Conservation (phyloP, 2,888 invertebrate species). For the Sussaba pulchella region DNA sequence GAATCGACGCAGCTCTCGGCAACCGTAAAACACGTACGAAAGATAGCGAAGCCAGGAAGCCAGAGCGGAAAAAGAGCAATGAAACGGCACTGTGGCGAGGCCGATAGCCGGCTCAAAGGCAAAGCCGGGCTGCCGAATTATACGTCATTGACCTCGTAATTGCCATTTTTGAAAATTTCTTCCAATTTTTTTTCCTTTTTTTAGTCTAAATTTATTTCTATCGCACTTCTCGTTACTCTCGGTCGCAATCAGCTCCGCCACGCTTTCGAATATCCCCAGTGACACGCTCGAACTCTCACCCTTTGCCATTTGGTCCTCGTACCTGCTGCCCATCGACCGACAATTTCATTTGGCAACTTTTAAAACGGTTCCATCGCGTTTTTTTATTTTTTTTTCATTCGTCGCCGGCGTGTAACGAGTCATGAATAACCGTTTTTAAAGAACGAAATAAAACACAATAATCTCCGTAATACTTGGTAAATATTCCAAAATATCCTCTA, state of each 20-base stretch:
- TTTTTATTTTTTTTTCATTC: too few relatives aligned
- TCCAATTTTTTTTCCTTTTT: conserved; percentile 33
- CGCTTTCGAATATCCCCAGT: conserved; percentile 4
- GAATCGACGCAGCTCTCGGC: conserved; percentile 1
- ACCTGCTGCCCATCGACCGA: background rate
- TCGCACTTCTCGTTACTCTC: conserved; percentile 13
- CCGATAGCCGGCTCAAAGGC: background rate
- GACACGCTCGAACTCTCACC: conserved; percentile 9
- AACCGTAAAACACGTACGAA: conserved; percentile 23
- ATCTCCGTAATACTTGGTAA: background rate
- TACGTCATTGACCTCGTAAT: conserved; percentile 58
- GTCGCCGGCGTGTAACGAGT: background rate
- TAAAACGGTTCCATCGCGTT: conserved; percentile 4
- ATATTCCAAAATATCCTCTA: too few relatives aligned
- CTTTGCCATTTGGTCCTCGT: background rate
- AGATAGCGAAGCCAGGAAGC: conserved; percentile 35
- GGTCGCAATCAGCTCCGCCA: background rate
- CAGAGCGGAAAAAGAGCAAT: conserved; percentile 11
- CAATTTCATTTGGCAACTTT: conserved; percentile 6
- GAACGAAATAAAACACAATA: background rate
- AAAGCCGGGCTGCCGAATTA: conserved; percentile 27
- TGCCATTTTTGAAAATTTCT: conserved; percentile 51
- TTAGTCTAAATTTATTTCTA: too few relatives aligned
- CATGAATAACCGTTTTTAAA: conserved; percentile 5
- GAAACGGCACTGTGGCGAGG: conserved; percentile 8